phyloP scores from a whole-genome alignment of 1,140 invertebrate genomes.

The Alviniconcha marisindica region DNA sequence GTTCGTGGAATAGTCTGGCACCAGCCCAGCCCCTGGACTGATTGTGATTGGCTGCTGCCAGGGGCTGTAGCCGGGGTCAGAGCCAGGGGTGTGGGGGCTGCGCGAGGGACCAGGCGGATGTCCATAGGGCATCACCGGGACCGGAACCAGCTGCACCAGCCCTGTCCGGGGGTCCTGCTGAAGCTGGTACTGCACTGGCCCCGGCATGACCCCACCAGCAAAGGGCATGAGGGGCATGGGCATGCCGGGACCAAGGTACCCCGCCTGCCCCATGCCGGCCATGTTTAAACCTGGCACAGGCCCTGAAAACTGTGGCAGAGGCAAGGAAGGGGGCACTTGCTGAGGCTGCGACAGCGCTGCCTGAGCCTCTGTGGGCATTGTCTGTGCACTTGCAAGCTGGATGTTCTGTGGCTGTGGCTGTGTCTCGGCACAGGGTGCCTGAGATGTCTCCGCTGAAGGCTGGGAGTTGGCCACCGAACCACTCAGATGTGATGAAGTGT shows the following conservation, averaged over 20 bases:
- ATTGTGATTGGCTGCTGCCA: conserved; percentile 2
- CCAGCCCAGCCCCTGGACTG: not conserved
- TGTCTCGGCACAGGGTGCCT: not conserved
- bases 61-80: not conserved
- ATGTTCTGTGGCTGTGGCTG: not conserved
- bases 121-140: conserved; percentile 48
- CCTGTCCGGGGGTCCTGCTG: conserved; percentile 71
- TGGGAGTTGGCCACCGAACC: not conserved
- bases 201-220: conserved; percentile 50
- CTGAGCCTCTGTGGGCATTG: not conserved
- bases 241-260: conserved; percentile 54
- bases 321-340: not conserved
- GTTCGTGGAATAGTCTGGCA: not conserved
- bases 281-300: not conserved
- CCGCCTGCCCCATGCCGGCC: conserved; percentile 26
- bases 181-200: conserved; percentile 64
- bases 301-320: conserved; percentile 4
- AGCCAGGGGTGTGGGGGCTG: conserved; percentile 12
- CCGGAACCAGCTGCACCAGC: conserved; percentile 66
- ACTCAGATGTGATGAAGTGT: not conserved
- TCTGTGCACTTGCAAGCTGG: not conserved
- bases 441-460: not conserved
- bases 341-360: not conserved
- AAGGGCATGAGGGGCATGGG: conserved; percentile 55
- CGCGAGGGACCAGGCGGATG: conserved; percentile 4